Evolutionary conservation across 2,888 invertebrate genomes (phyloP).

Genomic region (Xylota sylvarum): DNA sequence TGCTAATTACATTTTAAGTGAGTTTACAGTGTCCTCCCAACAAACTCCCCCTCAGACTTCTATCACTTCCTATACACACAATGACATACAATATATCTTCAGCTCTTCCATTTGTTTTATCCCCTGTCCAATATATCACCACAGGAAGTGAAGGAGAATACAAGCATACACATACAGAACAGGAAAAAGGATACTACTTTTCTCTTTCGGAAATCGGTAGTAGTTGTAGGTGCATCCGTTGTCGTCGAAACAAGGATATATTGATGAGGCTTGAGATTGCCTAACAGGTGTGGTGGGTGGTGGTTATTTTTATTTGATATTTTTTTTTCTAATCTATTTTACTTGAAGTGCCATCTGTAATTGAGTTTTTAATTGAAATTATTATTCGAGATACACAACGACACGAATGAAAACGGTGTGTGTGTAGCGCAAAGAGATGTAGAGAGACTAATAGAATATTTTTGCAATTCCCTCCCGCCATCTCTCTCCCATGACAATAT

Average conservation of each 20-base stretch:
- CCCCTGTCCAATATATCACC: constrained; percentile 65
- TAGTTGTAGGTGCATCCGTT: constrained; percentile 21
- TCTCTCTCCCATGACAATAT: constrained; percentile 24
- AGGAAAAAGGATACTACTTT: constrained; percentile 37
- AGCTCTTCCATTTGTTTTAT: constrained; percentile 63
- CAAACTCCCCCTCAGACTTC: constrained; percentile 17
- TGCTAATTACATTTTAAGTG: constrained; percentile 77
- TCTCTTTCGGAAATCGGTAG: constrained; percentile 24
- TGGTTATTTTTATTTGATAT: constrained; percentile 11
- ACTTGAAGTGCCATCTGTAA: constrained; percentile 78
- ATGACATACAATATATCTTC: constrained; percentile 42
- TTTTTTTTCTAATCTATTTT: constrained; percentile 60
- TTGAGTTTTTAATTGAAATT: constrained; percentile 80
- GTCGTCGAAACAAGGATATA: constrained; percentile 45
- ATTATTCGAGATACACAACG: constrained; percentile 72
- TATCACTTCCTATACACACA: constrained; percentile 15
- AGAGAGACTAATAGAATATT: constrained; percentile 30
- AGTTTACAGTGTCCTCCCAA: constrained; percentile 61
- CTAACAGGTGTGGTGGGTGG: constrained; percentile 16
- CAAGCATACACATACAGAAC: constrained; percentile 10
- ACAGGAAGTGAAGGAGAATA: constrained; percentile 13
- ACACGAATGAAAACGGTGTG: constrained; percentile 1
- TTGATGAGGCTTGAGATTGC: constrained; percentile 46
- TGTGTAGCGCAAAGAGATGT: background rate
- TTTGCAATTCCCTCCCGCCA: background rate